phyloP scores from a whole-genome alignment of 2,797 vertebrate genomes.

The Geotria australis region DNA sequence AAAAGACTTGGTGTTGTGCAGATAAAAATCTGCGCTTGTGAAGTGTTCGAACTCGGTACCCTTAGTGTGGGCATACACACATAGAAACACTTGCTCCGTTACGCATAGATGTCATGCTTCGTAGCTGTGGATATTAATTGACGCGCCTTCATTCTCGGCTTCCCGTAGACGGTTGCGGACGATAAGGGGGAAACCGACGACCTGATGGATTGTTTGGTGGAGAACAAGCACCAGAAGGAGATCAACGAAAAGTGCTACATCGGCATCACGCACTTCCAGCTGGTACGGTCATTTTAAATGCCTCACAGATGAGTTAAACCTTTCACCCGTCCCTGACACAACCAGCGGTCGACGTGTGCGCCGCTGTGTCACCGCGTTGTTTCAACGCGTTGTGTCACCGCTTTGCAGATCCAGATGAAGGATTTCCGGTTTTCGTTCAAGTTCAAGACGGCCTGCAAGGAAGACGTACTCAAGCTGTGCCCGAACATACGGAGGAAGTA shows the following conservation, averaged over 20 bases:
- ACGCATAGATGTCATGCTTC: too few species aligned
- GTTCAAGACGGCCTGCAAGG: constrained; percentile 95
- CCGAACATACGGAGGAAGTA: constrained; percentile 97
- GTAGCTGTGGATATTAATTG: too few species aligned
- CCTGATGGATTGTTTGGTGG: constrained; percentile 74
- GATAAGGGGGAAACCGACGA: constrained; percentile 83
- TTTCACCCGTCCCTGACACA: neutral
- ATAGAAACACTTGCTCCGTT: too few species aligned
- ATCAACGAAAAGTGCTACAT: constrained; percentile 82
- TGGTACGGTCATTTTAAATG: constrained; percentile 22
- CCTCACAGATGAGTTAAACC: neutral
- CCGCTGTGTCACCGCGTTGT: neutral
- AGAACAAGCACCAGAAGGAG: constrained; percentile 91
- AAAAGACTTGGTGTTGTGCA: too few species aligned
- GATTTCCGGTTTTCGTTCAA: constrained; percentile 94
- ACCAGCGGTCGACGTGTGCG: neutral
- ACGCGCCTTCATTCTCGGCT: too few species aligned
- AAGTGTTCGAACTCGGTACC: too few species aligned
- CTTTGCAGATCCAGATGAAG: constrained; percentile 63
- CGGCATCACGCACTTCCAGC: constrained; percentile 75
- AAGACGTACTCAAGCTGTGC: constrained; percentile 81
- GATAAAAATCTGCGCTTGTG: too few species aligned
- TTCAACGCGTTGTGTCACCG: too few species aligned
- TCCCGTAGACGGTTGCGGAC: constrained; percentile 53
- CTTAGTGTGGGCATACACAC: too few species aligned